Evolutionary conservation across 2,113 vertebrate genomes (phyloP), one percentile per base, ranked within the genome.

Genomic region (Cisticola juncidis): DNA sequence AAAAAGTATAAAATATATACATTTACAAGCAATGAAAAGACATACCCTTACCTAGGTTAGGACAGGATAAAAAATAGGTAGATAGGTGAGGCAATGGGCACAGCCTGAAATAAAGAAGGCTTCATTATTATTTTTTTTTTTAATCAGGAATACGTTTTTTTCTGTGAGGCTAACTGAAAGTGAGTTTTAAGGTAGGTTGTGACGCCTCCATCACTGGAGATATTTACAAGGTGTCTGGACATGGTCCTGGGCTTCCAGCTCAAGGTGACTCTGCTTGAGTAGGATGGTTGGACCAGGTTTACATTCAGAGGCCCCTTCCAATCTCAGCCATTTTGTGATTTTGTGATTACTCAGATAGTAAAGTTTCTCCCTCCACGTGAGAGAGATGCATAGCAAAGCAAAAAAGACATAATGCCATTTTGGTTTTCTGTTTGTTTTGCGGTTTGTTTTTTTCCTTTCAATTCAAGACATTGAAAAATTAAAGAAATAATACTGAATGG

Each of bases 111-210:
- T 66, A 60, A 51, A 36, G 18, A 58, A 45, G 36, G 16, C 4
- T 26, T 65, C 0, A 0, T 60, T n/a, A n/a, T n/a, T n/a, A n/a
- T n/a, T n/a, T n/a, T 35, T 29, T 19, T 35, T 29, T 23, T 14
- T 12, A 9, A 53, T 66, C 28, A 45, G 12, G 6, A 65, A 51
- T 44, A 2, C 44, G 3, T 18, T 66, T 56, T 57, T 33, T 11
- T 24, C 11, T 29, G 6, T 25, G 20, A 53, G 9, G 3, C 7
- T 16, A 23, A 33, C 53, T 51, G 44, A 73, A 11, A 0, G 0
- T 14, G n/a, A 5, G 11, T 38, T 74, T 38, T 65, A 20, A 21
- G 6, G 7, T n/a, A 38, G 14, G 17, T 8, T 53, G 29, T 29
- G 9, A 13, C 58, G 19, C 22, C 23, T 60, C 45, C 1, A 1